phyloP scores from a whole-genome alignment of 2,113 vertebrate species.

The Clarias macrocephalus region DNA sequence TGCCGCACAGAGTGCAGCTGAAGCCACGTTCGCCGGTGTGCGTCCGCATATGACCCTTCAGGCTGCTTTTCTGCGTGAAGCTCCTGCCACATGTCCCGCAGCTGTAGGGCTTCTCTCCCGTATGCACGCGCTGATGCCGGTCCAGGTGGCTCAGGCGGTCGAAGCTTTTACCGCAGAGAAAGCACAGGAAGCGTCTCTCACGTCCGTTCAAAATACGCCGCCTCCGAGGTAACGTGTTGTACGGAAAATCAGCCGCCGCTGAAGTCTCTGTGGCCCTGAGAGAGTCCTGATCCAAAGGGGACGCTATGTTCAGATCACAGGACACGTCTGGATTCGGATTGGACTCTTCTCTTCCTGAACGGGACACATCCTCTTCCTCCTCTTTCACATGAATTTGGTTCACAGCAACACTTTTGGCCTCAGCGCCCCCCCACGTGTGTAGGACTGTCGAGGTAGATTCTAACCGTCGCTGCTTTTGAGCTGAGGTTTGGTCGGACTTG shows the following conservation, averaged over 20 bases:
- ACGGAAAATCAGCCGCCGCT: background rate
- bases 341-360: background rate
- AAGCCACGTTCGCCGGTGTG: conserved; percentile 30
- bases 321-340: background rate
- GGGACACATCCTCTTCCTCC: conserved; percentile 8
- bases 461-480: background rate
- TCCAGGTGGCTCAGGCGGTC: conserved; percentile 49
- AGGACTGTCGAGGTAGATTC: conserved; percentile 30
- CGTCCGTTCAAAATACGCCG: background rate
- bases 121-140: conserved; percentile 47
- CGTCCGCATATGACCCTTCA: conserved; percentile 47
- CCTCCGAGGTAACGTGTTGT: background rate
- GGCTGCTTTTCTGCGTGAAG: conserved; percentile 50
- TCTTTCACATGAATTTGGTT: conserved; percentile 29
- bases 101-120: conserved; percentile 43
- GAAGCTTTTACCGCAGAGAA: conserved; percentile 43
- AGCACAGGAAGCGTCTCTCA: conserved; percentile 36
- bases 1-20: conserved; percentile 27
- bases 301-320: background rate
- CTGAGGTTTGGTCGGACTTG: background rate
- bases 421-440: background rate
- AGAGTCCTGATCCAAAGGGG: background rate
- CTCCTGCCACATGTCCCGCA: conserved; percentile 38
- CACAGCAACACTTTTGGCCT: background rate
- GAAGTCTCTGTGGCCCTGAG: conserved; percentile 5